These are phyloP conservation scores for pig (Sus scrofa) DNA, from an alignment of 2,113 vertebrate species.

Conservation along the genomic window DNA sequence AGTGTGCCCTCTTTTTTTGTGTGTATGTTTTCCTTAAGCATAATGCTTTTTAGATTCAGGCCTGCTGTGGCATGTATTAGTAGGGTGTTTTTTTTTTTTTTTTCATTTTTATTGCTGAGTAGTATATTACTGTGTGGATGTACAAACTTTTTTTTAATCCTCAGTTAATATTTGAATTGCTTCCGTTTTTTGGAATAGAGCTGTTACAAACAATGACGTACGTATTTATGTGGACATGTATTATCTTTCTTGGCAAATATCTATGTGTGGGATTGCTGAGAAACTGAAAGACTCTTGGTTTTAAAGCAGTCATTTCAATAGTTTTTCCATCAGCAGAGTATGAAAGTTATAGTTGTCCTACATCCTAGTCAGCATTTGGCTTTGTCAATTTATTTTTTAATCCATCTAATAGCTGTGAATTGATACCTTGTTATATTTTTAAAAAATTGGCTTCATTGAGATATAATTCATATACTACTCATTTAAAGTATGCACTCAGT, in stretches of 20 bases:
- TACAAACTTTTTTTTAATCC: background rate
- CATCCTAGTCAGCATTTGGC: background rate
- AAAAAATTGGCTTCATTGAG: background rate
- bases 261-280: background rate
- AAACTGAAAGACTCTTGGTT: background rate
- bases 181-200: slow-evolving; percentile 2
- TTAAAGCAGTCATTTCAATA: background rate
- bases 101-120: background rate
- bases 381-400: slow-evolving; percentile 41
- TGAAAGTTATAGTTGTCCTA: background rate
- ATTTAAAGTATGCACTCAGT: background rate
- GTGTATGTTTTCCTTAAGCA: background rate
- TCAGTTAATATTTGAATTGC: background rate
- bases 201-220: background rate
- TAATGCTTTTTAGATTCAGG: background rate
- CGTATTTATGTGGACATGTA: background rate
- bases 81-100: background rate
- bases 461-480: background rate
- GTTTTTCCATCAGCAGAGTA: background rate
- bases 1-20: background rate
- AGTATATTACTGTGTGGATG: background rate
- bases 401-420: background rate
- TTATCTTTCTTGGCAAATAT: background rate
- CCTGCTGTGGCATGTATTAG: background rate
- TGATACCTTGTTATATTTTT: background rate